phyloP scores from a whole-genome alignment of 2,888 invertebrate genomes.

The Drosophila hamatofila region DNA sequence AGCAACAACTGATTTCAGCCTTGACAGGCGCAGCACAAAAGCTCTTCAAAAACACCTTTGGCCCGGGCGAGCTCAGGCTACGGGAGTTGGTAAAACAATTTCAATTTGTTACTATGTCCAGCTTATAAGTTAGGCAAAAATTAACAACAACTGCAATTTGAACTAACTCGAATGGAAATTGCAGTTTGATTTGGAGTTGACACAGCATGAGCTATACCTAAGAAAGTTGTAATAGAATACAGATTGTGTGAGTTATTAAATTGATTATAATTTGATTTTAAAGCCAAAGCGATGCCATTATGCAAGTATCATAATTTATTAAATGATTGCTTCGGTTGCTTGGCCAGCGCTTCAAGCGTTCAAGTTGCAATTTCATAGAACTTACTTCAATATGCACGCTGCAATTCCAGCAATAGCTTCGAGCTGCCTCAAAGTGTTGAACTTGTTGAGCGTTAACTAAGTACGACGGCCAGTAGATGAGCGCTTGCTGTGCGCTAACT shows the following conservation, averaged over 20 bases:
- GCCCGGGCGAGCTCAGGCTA: background rate
- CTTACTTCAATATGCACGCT: background rate
- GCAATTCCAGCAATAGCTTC: background rate
- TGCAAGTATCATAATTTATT: background rate
- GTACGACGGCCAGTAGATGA: background rate
- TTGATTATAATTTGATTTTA: background rate
- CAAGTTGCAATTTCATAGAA: background rate
- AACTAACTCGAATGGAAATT: background rate
- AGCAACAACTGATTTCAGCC: background rate
- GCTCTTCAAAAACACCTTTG: background rate
- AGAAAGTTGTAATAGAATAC: background rate
- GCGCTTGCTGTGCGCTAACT: background rate
- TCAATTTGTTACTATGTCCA: background rate
- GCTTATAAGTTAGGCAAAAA: background rate
- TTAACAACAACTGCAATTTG: constrained; percentile 2
- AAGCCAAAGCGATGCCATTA: background rate
- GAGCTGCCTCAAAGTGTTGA: background rate
- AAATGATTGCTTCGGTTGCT: background rate
- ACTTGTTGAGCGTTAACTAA: background rate
- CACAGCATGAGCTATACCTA: background rate
- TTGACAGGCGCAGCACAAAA: background rate
- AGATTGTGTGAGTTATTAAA: background rate
- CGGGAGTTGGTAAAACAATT: background rate
- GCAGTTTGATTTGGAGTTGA: constrained; percentile 2
- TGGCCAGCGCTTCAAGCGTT: background rate